Evolutionary conservation across 2,113 vertebrate species (phyloP).

Genomic region (Diphyllodes magnificus): DNA sequence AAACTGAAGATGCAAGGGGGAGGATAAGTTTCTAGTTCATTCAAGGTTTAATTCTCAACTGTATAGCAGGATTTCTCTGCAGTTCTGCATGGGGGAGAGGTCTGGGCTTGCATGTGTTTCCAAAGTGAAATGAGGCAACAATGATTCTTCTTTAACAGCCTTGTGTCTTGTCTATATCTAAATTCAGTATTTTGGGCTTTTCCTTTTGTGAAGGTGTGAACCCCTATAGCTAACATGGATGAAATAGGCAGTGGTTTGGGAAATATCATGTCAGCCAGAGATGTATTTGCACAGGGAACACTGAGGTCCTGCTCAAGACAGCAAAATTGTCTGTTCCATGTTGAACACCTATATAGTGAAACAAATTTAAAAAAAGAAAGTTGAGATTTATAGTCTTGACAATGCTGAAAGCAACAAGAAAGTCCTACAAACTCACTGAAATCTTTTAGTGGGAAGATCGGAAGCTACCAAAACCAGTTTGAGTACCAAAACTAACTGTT

Average conservation of each 20-base stretch:
- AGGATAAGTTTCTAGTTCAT: background rate
- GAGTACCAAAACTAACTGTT: background rate
- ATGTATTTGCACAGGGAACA: background rate
- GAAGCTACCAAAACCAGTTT: background rate
- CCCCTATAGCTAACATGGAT: background rate
- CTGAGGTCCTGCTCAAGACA: background rate
- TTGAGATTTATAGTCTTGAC: background rate
- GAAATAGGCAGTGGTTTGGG: background rate
- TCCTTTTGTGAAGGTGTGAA: background rate
- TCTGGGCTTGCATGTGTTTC: background rate
- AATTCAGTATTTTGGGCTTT: background rate
- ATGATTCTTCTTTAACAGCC: background rate
- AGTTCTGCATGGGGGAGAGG: rapidly evolving
- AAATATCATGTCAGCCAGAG: background rate
- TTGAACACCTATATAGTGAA: background rate
- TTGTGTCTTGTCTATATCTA: background rate
- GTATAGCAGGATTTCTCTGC: background rate
- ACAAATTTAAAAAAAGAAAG: background rate
- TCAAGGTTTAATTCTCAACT: background rate
- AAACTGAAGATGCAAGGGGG: background rate
- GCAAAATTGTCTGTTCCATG: background rate
- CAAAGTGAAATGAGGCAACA: background rate
- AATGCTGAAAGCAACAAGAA: background rate
- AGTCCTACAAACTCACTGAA: background rate
- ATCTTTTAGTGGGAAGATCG: background rate